These are phyloP conservation scores for Drosophila subquinaria DNA, from an alignment of 2,888 invertebrate species.

Conservation along the genomic window DNA sequence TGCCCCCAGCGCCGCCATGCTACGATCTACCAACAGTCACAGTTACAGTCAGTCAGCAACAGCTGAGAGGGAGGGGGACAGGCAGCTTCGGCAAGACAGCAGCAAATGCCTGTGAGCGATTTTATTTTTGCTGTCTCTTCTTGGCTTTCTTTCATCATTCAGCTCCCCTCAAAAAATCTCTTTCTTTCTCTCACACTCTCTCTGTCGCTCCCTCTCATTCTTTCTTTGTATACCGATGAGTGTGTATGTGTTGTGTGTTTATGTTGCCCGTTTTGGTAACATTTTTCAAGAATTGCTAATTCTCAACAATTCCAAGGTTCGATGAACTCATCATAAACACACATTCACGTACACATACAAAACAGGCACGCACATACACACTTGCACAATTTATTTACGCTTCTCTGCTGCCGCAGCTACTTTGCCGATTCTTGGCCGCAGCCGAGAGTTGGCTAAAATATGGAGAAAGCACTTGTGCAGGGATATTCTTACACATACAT, in stretches of 20 bases:
- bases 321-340: constrained; percentile 76
- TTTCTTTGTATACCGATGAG: constrained; percentile 35
- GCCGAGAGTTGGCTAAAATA: constrained; percentile 66
- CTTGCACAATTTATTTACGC: constrained; percentile 64
- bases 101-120: constrained; percentile 69
- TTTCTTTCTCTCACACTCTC: constrained; percentile 12
- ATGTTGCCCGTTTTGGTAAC: constrained; percentile 81
- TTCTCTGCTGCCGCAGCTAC: constrained; percentile 59
- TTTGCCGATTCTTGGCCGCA: constrained; percentile 74
- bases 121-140: constrained; percentile 55
- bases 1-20: constrained; percentile 54
- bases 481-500: constrained; percentile 39
- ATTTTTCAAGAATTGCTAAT: constrained; percentile 83
- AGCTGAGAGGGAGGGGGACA: constrained; percentile 4
- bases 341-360: constrained; percentile 37
- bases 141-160: constrained; percentile 71
- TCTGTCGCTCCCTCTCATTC: constrained; percentile 7
- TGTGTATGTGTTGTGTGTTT: constrained; percentile 58
- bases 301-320: constrained; percentile 81
- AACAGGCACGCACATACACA: constrained; percentile 49
- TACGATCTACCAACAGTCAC: constrained; percentile 46
- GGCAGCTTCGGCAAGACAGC: constrained; percentile 18
- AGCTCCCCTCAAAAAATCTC: constrained; percentile 53
- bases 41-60: constrained; percentile 12
- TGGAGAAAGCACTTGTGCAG: constrained; percentile 78